These are phyloP conservation scores for Caenorhabditis sp. DNA, from an alignment of 2,888 invertebrate species.

Conservation along the genomic window DNA sequence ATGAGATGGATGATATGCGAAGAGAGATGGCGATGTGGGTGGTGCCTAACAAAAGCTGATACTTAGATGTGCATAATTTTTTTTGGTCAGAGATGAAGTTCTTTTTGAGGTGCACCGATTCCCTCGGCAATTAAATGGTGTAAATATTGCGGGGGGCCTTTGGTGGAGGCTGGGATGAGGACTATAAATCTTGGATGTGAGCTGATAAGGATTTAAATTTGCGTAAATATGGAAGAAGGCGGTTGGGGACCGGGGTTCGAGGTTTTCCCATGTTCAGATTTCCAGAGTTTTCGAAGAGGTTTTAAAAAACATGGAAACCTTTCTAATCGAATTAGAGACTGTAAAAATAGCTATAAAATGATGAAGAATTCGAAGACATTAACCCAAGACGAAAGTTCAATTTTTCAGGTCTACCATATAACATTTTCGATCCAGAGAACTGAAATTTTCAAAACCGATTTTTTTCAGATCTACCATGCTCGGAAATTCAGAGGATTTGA, in stretches of 20 bases:
- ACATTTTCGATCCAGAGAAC: no score
- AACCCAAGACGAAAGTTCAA: no score
- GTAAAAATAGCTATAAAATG: no score
- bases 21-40: slow-evolving; percentile 27
- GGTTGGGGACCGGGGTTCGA: neutral
- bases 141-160: slow-evolving; percentile 2
- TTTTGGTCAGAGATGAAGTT: neutral
- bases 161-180: neutral
- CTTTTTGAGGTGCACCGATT: neutral
- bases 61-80: slow-evolving; percentile 20
- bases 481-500: no score
- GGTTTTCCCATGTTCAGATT: no score
- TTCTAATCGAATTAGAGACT: no score
- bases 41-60: slow-evolving; percentile 17
- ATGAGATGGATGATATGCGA: slow-evolving; percentile 16
- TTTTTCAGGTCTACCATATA: no score
- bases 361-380: no score
- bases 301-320: no score
- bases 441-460: no score
- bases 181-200: neutral
- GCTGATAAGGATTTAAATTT: neutral
- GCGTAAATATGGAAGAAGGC: neutral
- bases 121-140: slow-evolving; percentile 1
- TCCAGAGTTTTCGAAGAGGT: no score
- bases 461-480: no score